Base-by-base conservation (phyloP, 2,888 invertebrate species). In the Melikaiella ostensackeni region DNA sequence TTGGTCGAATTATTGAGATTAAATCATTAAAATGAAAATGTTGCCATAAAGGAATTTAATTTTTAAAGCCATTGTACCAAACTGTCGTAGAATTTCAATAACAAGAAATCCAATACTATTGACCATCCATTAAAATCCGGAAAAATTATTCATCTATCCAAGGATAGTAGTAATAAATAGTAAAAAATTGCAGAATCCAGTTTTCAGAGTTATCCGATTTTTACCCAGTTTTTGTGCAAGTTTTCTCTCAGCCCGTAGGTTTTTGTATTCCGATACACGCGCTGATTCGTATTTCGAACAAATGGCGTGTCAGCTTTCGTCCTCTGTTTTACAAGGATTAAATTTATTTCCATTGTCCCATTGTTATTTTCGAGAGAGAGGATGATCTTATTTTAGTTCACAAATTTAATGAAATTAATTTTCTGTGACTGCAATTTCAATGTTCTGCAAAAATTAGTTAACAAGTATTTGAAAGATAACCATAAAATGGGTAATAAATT, bases 301-400 rank as follows among this genome's bases (percentile, higher is more conserved):
- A 76, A 74, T 75, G 24, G 59, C 21, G 76, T 75, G 76, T 78
- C 80, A 75, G 62, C 77, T 70, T 46, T 66, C 42, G 21, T 55
- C 9, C 55, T 46, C 27, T 42, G 27, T 66, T 66, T 42, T 24
- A n/a, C 24, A 38, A 1, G 46, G 46, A 66, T 46, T 66, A 46
- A 66, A 66, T 66, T 66, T 11, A 66, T 66, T 27, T 66, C 46
- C n/a, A n/a, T 66, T 55, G 21, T 55, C 9, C 55, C 9, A 55
- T 63, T 66, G 46, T 42, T 66, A 46, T 70, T 30, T 50, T 46
- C 19, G n/a, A 30, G 0, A 50, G 11, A 27, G 7, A 30, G 19
- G 3, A 16, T 24, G 19, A 38, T 16, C 42, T 46, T 16, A 64
- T 46, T 70, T 46, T 19, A 2, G 30, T n/a, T 16, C 19, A 30